phyloP scores from a whole-genome alignment of 35 echinoderm and acorn worm genomes.

The Heliocidaris erythrogramma region DNA sequence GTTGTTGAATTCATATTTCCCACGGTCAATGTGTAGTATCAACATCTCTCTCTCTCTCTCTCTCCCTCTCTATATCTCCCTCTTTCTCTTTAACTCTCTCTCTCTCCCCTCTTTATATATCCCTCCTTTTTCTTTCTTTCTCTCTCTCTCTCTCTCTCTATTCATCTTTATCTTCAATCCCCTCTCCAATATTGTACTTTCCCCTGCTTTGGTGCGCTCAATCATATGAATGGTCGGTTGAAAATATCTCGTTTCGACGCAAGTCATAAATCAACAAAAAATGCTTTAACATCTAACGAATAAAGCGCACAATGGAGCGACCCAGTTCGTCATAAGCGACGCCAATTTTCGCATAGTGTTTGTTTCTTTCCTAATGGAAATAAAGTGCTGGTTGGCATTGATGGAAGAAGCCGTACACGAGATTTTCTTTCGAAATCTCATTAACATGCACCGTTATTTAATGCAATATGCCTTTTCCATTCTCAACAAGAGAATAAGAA shows the following conservation, averaged over 20 bases:
- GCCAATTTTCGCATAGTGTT: conserved; percentile 2
- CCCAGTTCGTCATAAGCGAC: neutral
- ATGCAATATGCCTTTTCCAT: neutral
- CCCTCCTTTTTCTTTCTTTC: no score
- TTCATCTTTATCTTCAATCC: neutral
- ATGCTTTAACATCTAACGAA: neutral
- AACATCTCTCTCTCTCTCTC: neutral
- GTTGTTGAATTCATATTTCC: no score
- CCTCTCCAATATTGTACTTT: neutral
- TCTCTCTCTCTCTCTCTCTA: no score
- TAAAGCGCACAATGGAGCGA: neutral
- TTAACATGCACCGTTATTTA: neutral
- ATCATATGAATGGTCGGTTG: neutral
- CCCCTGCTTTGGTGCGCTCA: neutral
- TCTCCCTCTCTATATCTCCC: no score
- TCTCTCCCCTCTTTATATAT: no score
- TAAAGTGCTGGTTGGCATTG: neutral
- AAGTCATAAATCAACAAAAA: neutral
- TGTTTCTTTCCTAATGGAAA: neutral
- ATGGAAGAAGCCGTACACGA: neutral
- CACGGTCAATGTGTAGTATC: neutral
- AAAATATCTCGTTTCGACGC: neutral
- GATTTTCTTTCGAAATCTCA: conserved; percentile 10
- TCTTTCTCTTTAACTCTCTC: no score
- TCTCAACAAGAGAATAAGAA: neutral